Evolutionary conservation across 2,797 vertebrate genomes (phyloP), one percentile per base, ranked within the genome.

Genomic region (Sardinella longiceps): DNA sequence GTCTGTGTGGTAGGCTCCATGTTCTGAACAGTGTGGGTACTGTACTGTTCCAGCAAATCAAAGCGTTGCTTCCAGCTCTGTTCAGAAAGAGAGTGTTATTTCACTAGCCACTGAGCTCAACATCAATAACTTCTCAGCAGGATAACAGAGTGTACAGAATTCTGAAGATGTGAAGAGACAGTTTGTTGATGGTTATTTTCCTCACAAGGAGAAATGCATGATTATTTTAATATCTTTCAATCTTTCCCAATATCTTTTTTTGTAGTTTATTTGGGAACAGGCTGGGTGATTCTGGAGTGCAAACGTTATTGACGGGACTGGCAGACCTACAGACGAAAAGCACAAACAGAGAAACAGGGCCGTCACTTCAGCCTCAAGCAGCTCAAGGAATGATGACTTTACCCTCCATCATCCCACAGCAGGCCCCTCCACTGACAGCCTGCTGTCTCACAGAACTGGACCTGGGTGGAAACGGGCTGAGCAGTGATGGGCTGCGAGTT

Each of bases 181-280:
- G 18, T 5, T 53, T 53, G 51, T 20, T 53, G 20, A 20, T 20
- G 20, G 51, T 20, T 3, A 23, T 23, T 53, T 39, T 37, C 33
- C 20, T 43, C 12, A 7, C 37, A 15, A 70, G 30, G 63, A 60
- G 6, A 70, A 70, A 70, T 70, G 70, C 70, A 23, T 43, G 15
- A 82, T 81, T 53, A 39, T 84, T 66, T 15, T 15, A 43, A 43
- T 43, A 43, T 48, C 12, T 48, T 48, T 48, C 7, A 45, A 3
- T 3, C 7, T 48, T 46, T 48, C n/a, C 23, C 28, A 23, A 83
- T 83, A 89, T 15, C 30, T 66, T 80, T 90, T 80, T 88, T 63
- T 83, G 1, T 90, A 97, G 96, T 88, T 91, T 97, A 89, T 96
- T 96, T 91, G 96, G 96, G 85, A 97, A 97, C 90, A 92, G 91